Conservation (phyloP, 2,888 invertebrate species). For the Microctonus aethiopoides region DNA sequence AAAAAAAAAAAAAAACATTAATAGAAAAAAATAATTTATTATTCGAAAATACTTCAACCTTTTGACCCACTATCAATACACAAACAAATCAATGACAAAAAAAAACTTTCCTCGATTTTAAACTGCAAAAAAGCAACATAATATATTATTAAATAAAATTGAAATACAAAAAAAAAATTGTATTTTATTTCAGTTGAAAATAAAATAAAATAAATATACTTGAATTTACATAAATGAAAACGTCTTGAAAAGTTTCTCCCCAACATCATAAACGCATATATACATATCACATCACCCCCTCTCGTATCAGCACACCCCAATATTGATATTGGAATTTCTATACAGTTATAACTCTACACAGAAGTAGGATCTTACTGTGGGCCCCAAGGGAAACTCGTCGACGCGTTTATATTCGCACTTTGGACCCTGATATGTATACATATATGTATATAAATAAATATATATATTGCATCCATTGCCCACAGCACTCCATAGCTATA, state of each 20-base stretch:
- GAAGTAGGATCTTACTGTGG: slow-evolving; percentile 55
- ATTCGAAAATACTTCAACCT: too few species aligned
- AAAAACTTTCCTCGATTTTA: too few species aligned
- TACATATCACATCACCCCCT: slow-evolving; percentile 9
- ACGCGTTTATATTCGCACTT: slow-evolving; percentile 66
- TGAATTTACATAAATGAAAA: slow-evolving; percentile 21
- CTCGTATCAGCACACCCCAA: slow-evolving; percentile 46
- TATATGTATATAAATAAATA: slow-evolving; percentile 39
- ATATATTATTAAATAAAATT: background rate
- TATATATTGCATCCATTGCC: slow-evolving; percentile 9
- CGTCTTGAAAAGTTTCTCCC: slow-evolving; percentile 17
- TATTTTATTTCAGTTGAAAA: background rate
- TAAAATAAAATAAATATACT: background rate
- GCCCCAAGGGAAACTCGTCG: slow-evolving; percentile 52
- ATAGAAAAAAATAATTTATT: too few species aligned
- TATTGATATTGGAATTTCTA: slow-evolving; percentile 59
- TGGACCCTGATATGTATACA: slow-evolving; percentile 41
- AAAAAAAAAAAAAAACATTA: too few species aligned
- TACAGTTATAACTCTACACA: slow-evolving; percentile 32
- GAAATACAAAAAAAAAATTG: background rate
- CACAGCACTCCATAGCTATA: background rate
- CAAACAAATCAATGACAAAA: too few species aligned
- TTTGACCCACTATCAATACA: too few species aligned
- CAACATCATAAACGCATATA: slow-evolving; percentile 23
- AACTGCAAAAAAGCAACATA: background rate